phyloP scores from a whole-genome alignment of 1,140 invertebrate species.

The Micrasema longulum region DNA sequence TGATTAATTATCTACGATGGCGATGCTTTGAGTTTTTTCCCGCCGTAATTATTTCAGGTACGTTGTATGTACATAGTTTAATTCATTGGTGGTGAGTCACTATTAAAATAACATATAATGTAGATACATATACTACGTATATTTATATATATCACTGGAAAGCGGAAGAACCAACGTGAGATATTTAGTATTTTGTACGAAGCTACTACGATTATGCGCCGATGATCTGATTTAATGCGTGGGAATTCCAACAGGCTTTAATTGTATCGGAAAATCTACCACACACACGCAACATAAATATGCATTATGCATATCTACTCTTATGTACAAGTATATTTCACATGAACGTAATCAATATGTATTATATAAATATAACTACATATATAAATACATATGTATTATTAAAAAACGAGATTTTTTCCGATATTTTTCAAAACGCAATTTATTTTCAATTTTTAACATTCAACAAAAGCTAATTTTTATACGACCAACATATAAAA shows the following conservation, averaged over 20 bases:
- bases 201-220: background rate
- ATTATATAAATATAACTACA: background rate
- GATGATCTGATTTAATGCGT: slow-evolving; percentile 15
- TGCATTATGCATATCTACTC: background rate
- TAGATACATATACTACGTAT: background rate
- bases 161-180: slow-evolving; percentile 1
- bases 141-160: background rate
- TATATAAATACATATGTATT: background rate
- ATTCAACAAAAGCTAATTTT: no score
- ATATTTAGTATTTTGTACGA: no score
- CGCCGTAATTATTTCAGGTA: no score
- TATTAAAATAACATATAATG: no score
- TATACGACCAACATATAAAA: no score
- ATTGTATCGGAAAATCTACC: no score
- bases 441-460: no score
- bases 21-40: no score
- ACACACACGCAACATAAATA: background rate
- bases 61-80: no score
- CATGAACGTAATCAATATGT: background rate
- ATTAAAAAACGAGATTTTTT: background rate
- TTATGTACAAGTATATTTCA: background rate
- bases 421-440: background rate
- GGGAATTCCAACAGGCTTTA: no score
- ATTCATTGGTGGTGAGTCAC: no score
- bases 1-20: no score